Evolutionary conservation across 2,113 vertebrate species (phyloP).

Genomic region (Ranitomeya variabilis): DNA sequence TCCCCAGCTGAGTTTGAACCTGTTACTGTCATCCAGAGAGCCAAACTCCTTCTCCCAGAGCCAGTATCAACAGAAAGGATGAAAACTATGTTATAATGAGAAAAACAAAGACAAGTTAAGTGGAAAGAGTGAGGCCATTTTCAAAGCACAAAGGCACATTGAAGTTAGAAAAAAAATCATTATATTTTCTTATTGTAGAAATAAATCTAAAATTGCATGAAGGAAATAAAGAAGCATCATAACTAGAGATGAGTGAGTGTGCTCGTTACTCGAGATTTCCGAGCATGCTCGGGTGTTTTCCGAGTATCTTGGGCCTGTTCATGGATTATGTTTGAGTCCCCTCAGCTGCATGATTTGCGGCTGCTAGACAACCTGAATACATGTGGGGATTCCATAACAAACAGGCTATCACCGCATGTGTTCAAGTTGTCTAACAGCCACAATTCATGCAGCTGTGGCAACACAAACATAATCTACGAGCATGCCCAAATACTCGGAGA

Average conservation of each 20-base stretch:
- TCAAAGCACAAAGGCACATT: constrained; percentile 51
- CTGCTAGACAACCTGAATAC: no score
- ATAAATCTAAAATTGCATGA: neutral
- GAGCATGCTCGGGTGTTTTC: no score
- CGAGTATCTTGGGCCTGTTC: no score
- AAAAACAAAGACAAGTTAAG: constrained; percentile 51
- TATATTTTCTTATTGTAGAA: neutral
- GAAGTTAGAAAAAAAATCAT: constrained; percentile 3
- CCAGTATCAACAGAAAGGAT: constrained; percentile 47
- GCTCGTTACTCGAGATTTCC: no score
- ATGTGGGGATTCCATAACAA: no score
- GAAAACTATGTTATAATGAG: constrained; percentile 44
- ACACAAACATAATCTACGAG: no score
- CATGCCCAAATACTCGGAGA: no score
- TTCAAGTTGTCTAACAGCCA: no score
- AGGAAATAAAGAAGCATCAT: neutral
- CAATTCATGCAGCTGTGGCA: no score
- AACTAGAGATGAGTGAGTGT: neutral
- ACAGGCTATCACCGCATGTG: no score
- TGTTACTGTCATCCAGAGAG: constrained; percentile 38
- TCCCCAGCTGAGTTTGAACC: constrained; percentile 52
- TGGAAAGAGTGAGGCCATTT: constrained; percentile 33
- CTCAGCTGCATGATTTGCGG: no score
- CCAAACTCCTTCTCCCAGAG: constrained; percentile 52
- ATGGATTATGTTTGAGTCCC: no score